A percentile compares a stretch with the other conserved stretches of the same genome.
These are phyloP conservation scores for Petromus typicus DNA, from an alignment of 2,113 vertebrate species.

Conservation along the genomic window DNA sequence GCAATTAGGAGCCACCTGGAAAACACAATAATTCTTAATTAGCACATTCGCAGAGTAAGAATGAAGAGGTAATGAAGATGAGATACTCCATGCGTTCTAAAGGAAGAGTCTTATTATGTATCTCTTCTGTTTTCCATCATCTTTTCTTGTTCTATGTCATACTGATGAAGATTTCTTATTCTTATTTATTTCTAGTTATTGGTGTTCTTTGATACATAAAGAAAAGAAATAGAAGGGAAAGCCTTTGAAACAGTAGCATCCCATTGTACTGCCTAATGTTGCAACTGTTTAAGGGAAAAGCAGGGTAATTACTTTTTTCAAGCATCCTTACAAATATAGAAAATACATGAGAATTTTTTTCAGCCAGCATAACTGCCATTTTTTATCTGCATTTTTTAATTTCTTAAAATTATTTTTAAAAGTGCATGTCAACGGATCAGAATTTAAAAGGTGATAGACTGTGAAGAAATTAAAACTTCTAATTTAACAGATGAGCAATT, in stretches of 20 bases:
- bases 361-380: constrained; percentile 72
- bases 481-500: constrained; percentile 89
- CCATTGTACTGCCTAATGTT: neutral
- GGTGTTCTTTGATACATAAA: neutral
- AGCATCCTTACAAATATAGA: constrained; percentile 20
- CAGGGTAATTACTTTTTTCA: neutral
- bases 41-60: neutral
- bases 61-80: neutral
- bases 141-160: neutral
- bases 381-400: constrained; percentile 83
- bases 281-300: neutral
- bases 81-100: neutral
- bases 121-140: neutral
- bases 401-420: constrained; percentile 76
- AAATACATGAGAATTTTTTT: constrained; percentile 17
- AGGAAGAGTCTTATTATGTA: neutral
- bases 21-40: neutral
- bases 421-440: constrained; percentile 82
- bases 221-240: neutral
- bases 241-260: neutral
- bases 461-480: constrained; percentile 88
- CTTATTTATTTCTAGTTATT: neutral
- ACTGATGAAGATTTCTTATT: neutral
- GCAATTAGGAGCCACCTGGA: neutral
- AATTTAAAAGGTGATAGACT: constrained; percentile 88